Evolutionary conservation across 2,113 vertebrate species (phyloP).

Genomic region (Azemiops feae): DNA sequence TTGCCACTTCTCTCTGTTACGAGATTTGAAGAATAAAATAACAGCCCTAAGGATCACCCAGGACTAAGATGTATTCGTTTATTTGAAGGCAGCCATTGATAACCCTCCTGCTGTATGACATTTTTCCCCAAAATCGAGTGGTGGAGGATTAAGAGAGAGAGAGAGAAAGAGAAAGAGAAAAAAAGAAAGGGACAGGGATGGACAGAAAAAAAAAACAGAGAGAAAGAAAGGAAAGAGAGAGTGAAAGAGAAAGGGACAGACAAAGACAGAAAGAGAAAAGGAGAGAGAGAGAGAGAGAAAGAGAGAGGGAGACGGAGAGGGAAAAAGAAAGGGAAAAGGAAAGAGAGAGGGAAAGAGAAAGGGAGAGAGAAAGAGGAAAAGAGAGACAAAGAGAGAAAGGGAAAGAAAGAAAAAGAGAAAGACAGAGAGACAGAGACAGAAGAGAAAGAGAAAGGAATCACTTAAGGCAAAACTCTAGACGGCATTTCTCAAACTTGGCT

Average conservation of each 20-base stretch:
- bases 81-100: not conserved
- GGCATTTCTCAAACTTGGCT: not conserved
- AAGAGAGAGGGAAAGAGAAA: no score
- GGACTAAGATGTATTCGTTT: not conserved
- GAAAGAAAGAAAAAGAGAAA: rapidly evolving
- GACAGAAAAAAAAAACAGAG: no score
- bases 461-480: not conserved
- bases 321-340: no score
- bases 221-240: not conserved
- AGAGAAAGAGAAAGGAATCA: not conserved
- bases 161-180: not conserved
- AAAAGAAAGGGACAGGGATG: no score
- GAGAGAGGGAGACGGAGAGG: no score
- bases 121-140: slow-evolving; percentile 33
- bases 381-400: no score
- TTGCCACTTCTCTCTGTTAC: not conserved
- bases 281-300: not conserved
- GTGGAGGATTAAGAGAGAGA: not conserved
- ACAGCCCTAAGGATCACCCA: not conserved
- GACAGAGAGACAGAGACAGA: rapidly evolving
- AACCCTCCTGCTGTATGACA: not conserved
- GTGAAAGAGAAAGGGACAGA: not conserved
- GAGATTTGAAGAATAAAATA: not conserved
- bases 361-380: no score
- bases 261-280: rapidly evolving